phyloP scores from a whole-genome alignment of 2,797 vertebrate genomes.

The Aratinga solstitialis region DNA sequence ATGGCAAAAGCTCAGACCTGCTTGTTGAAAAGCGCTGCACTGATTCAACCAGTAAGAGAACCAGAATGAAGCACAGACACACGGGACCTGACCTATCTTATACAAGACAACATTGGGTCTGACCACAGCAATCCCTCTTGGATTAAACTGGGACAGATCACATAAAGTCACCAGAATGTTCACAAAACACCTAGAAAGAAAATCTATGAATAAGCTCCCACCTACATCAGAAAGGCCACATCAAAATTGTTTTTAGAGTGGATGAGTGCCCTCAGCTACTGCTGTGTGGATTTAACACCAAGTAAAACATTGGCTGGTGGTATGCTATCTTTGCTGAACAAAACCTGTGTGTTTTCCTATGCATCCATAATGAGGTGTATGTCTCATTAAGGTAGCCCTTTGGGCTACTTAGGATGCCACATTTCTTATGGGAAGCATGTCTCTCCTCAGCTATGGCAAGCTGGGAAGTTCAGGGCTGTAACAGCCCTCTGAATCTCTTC shows the following conservation, averaged over 20 bases:
- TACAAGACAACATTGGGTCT: neutral
- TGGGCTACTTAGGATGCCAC: neutral
- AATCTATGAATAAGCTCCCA: neutral
- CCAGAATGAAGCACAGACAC: neutral
- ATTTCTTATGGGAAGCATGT: rapidly evolving
- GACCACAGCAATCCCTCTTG: neutral
- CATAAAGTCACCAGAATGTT: neutral
- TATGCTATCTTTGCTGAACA: neutral
- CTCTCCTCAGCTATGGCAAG: neutral
- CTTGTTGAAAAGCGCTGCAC: neutral
- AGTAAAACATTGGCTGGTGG: neutral
- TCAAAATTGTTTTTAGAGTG: neutral
- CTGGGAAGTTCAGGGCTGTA: neutral
- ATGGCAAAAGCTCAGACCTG: neutral
- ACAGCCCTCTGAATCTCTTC: neutral
- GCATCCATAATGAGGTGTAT: rapidly evolving
- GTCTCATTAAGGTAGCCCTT: neutral
- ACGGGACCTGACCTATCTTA: too few species aligned
- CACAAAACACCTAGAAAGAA: neutral
- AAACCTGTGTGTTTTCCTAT: neutral
- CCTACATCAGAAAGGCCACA: neutral
- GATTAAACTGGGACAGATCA: neutral
- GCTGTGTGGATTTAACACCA: rapidly evolving
- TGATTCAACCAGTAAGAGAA: neutral
- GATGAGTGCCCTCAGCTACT: neutral